Conservation (phyloP, 2,113 vertebrate genomes). For the Catharus minimus region DNA sequence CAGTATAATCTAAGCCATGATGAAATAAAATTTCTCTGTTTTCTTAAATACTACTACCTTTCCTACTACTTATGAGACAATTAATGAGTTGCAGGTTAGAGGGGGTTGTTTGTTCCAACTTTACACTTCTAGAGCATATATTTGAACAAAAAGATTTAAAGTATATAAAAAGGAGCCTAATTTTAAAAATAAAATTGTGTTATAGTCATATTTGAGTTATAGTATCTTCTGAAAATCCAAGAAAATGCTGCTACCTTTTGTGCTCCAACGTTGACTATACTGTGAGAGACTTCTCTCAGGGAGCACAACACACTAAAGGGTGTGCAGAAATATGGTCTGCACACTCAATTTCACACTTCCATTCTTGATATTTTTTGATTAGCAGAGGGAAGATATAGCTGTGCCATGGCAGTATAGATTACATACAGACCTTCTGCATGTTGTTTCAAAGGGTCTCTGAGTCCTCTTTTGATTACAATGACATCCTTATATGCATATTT, state of each 20-base stretch:
- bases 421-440: neutral
- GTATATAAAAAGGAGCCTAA: neutral
- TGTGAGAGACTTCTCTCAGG: neutral
- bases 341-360: neutral
- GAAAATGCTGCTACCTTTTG: neutral
- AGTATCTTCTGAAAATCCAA: neutral
- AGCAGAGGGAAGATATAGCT: neutral
- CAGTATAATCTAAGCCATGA: neutral
- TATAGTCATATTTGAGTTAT: neutral
- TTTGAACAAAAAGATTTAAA: neutral
- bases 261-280: neutral
- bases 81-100: neutral
- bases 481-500: neutral
- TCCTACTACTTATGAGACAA: neutral
- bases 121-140: neutral
- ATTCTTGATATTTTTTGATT: neutral
- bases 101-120: neutral
- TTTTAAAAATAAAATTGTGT: neutral
- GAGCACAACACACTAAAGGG: neutral
- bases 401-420: neutral
- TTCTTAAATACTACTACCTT: neutral
- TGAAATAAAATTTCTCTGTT: neutral
- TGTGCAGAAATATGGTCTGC: neutral
- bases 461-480: neutral
- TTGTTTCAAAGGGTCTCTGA: neutral